phyloP scores from a whole-genome alignment of 2,113 vertebrate species.

The Colaptes auratus region DNA sequence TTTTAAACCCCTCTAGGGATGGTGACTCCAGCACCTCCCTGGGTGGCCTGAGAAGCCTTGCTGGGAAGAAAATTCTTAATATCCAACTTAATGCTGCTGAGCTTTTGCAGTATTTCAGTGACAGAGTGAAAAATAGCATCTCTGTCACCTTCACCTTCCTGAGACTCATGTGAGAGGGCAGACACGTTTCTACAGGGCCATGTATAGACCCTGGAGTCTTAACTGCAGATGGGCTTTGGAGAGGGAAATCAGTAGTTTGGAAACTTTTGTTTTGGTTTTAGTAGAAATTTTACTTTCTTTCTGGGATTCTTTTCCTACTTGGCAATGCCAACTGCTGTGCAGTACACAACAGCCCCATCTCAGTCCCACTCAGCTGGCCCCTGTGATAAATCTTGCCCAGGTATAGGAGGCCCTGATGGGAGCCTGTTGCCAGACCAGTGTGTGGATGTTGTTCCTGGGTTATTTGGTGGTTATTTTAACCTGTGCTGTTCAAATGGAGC shows the following conservation, averaged over 20 bases:
- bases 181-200: accelerated
- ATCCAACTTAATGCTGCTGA: neutral
- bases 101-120: neutral
- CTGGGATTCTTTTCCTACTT: neutral
- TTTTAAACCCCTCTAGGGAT: too few relatives aligned
- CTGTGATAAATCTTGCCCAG: neutral
- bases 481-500: neutral
- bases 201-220: neutral
- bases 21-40: too few relatives aligned
- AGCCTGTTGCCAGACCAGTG: neutral
- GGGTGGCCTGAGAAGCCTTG: too few relatives aligned
- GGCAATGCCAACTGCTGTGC: neutral
- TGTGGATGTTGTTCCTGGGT: neutral
- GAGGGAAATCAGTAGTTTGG: neutral
- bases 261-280: neutral
- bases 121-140: neutral
- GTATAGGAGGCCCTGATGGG: neutral
- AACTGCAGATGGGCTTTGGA: neutral
- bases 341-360: neutral
- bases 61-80: too few relatives aligned
- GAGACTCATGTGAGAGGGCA: neutral
- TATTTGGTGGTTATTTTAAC: neutral
- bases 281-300: neutral
- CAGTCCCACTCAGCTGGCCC: accelerated
- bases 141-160: neutral